Conservation (phyloP, 2,888 invertebrate species). For the Carabus problematicus region DNA sequence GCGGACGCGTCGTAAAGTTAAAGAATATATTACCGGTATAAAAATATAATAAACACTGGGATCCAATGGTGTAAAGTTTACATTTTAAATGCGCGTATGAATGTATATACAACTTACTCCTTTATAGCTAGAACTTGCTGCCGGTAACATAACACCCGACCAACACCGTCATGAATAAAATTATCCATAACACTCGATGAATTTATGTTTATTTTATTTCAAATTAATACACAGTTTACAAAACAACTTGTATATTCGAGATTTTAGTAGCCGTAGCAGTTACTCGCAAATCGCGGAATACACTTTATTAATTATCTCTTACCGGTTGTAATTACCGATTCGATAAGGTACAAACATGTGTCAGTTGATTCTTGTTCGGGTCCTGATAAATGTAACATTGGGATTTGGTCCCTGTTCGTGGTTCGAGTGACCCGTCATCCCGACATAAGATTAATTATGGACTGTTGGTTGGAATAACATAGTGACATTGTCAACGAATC, state of each 20-base stretch:
- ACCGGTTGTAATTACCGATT: no score
- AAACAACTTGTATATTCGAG: not conserved
- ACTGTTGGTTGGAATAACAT: constrained; percentile 40
- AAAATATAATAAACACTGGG: constrained; percentile 40
- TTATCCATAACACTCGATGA: constrained; percentile 21
- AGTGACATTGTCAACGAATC: constrained; percentile 37
- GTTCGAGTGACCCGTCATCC: constrained; percentile 35
- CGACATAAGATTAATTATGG: constrained; percentile 40
- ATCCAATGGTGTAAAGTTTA: constrained; percentile 38
- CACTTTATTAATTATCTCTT: no score
- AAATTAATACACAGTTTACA: constrained; percentile 21
- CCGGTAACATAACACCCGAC: constrained; percentile 36
- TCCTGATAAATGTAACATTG: no score
- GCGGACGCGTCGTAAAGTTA: constrained; percentile 35
- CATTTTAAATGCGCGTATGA: constrained; percentile 39
- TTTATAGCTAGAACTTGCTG: not conserved
- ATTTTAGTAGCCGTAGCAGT: no score
- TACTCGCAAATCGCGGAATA: no score
- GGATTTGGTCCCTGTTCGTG: no score
- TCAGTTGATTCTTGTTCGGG: no score
- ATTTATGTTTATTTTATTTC: constrained; percentile 30
- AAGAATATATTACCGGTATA: constrained; percentile 37
- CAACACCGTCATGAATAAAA: constrained; percentile 26
- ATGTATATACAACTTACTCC: constrained; percentile 30
- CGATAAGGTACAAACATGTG: no score